Evolutionary conservation across 2,113 vertebrate species (phyloP).

Genomic region (Perognathus longimembris): DNA sequence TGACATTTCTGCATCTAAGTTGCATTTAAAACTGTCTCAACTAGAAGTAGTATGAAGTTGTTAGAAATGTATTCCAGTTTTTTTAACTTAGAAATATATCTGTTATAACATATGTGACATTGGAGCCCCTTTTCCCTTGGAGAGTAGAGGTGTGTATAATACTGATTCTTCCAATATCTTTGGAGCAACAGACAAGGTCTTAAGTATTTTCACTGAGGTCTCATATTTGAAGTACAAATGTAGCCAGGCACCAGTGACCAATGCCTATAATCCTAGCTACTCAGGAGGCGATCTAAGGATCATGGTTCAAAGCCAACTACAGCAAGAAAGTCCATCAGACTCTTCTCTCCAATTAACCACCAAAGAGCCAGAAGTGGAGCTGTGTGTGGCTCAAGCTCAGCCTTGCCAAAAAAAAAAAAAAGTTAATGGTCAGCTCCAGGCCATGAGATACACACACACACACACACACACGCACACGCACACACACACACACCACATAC

Average conservation of each 20-base stretch:
- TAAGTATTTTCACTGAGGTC: neutral
- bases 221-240: slow-evolving; percentile 8
- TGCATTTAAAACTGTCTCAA: neutral
- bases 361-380: too few relatives aligned
- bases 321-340: too few relatives aligned
- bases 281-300: too few relatives aligned
- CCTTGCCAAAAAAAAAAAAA: too few relatives aligned
- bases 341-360: too few relatives aligned
- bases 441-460: too few relatives aligned
- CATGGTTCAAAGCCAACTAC: too few relatives aligned
- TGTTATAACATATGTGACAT: neutral
- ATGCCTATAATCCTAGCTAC: too few relatives aligned
- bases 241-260: neutral
- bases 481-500: too few relatives aligned
- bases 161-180: neutral
- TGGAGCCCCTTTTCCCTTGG: neutral
- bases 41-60: slow-evolving; percentile 40
- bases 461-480: too few relatives aligned
- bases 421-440: too few relatives aligned
- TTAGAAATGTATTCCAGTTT: slow-evolving; percentile 3
- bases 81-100: slow-evolving; percentile 34
- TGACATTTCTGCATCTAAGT: slow-evolving; percentile 33
- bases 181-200: neutral
- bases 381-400: too few relatives aligned
- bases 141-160: neutral